Evolutionary conservation across 2,888 invertebrate genomes (phyloP), one percentile per base, ranked within the genome.

Genomic region (Agrypnus murinus): DNA sequence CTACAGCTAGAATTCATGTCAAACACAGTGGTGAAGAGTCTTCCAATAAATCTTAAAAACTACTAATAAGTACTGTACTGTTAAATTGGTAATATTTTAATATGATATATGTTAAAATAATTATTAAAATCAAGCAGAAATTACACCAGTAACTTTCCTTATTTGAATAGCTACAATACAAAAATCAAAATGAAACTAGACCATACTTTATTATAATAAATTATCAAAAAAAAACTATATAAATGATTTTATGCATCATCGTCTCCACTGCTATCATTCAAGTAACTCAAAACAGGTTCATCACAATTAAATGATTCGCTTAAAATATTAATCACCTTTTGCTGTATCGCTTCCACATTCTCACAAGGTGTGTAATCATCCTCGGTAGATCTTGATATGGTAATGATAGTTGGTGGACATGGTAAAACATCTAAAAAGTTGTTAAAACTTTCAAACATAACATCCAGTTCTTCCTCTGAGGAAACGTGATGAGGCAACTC

Each of bases 291-390:
- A 46, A 85, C 80, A 0, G 90, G 89, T 62, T 88, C 87, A 63
- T 86, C 89, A 8, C 88, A 87, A 25, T 85, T 82, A 78, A 88
- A 90, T 36, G 85, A 83, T 66, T 87, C 84, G 60, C 86, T 87
- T 38, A 94, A 84, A 66, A 89, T 86, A 63, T 89, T 84, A 55
- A 94, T 78, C 5, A 94, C 92, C 40, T 88, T 86, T 8, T 88
- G 86, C 83, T 96, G 94, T 73, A 97, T 95, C 50, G 87, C 85
- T 66, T 95, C 93, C 34, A 97, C 96, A 84, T 94, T 93, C 81
- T 93, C 90, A 14, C 89, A 86, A 0, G 97, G 97, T 79, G 96
- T 96, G 82, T 97, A 97, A 74, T 95, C 96, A 81, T 97, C 97
- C 45, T 92, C 90, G 57, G 94, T 92, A 0, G 96, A 97, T 79